Evolutionary conservation across 1,140 invertebrate genomes (phyloP).

Genomic region (Idris sp.): DNA sequence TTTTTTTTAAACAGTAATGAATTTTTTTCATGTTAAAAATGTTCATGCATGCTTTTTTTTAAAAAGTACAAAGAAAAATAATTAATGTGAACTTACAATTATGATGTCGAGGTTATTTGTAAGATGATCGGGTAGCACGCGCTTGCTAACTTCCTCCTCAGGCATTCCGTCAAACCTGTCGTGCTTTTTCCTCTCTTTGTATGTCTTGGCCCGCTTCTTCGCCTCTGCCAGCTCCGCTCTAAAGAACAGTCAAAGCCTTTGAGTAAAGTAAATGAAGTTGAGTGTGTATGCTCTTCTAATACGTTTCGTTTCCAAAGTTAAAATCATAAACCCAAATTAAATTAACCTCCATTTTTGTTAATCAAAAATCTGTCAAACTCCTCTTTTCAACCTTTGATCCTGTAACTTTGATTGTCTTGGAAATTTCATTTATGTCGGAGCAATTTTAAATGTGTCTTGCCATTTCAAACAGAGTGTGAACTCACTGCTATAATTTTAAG

Average conservation of each 20-base stretch:
- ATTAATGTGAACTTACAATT: slow-evolving; percentile 89
- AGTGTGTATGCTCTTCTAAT: slow-evolving; percentile 44
- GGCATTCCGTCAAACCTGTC: slow-evolving; percentile 98
- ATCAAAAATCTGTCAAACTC: slow-evolving; percentile 45
- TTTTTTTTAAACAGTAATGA: too few relatives aligned
- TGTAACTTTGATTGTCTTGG: slow-evolving; percentile 38
- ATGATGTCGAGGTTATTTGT: slow-evolving; percentile 96
- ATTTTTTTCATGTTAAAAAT: too few relatives aligned
- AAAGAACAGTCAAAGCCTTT: slow-evolving; percentile 67
- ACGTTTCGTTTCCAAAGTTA: slow-evolving; percentile 51
- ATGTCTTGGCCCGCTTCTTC: slow-evolving; percentile 82
- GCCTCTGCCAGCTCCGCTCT: slow-evolving; percentile 83
- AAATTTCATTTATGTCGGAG: too few relatives aligned
- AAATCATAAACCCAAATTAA: slow-evolving; percentile 49
- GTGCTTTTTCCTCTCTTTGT: slow-evolving; percentile 95
- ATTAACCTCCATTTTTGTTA: slow-evolving; percentile 51
- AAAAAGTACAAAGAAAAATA: slow-evolving; percentile 36
- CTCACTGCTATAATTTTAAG: too few relatives aligned
- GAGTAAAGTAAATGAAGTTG: slow-evolving; percentile 57
- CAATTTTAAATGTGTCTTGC: too few relatives aligned
- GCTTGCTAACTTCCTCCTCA: slow-evolving; percentile 95
- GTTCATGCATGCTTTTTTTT: too few relatives aligned
- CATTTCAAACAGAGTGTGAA: too few relatives aligned
- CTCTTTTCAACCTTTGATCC: slow-evolving; percentile 15
- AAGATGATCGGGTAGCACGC: slow-evolving; percentile 95